Percentiles rank a stretch among this genome's conserved stretches.
Evolutionary conservation across 1,140 invertebrate species (phyloP).

Genomic region (Calephelis virginiensis): DNA sequence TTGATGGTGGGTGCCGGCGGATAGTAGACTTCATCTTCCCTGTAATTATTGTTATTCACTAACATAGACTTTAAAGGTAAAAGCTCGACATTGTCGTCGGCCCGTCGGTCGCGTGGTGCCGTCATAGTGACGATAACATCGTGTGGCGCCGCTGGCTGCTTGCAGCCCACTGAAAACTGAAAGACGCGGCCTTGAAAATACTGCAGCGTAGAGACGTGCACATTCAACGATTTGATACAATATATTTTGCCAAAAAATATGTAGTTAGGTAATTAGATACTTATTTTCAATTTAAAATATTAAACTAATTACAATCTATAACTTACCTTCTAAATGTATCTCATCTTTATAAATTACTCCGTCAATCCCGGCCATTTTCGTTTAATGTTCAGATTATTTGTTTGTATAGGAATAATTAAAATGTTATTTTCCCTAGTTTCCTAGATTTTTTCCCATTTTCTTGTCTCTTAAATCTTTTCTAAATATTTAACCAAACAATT

Average conservation of each 20-base stretch:
- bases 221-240: slow-evolving; percentile 24
- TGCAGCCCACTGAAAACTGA: slow-evolving; percentile 59
- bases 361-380: too few species aligned
- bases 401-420: too few species aligned
- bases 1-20: slow-evolving; percentile 48
- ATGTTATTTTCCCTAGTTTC: too few species aligned
- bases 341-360: too few species aligned
- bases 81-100: slow-evolving; percentile 66
- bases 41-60: slow-evolving; percentile 66
- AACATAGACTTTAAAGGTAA: slow-evolving; percentile 68
- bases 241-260: neutral
- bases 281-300: too few species aligned
- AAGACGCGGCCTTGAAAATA: slow-evolving; percentile 69
- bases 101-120: slow-evolving; percentile 53
- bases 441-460: too few species aligned
- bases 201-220: slow-evolving; percentile 54
- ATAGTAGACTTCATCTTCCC: slow-evolving; percentile 60
- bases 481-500: too few species aligned
- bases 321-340: too few species aligned
- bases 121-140: slow-evolving; percentile 59
- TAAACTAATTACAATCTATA: slow-evolving; percentile 3
- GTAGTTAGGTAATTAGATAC: neutral
- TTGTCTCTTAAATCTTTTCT: too few species aligned
- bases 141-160: slow-evolving; percentile 53
- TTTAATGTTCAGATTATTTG: too few species aligned